phyloP scores from a whole-genome alignment of 2,113 vertebrate genomes.

The Gobius niger region DNA sequence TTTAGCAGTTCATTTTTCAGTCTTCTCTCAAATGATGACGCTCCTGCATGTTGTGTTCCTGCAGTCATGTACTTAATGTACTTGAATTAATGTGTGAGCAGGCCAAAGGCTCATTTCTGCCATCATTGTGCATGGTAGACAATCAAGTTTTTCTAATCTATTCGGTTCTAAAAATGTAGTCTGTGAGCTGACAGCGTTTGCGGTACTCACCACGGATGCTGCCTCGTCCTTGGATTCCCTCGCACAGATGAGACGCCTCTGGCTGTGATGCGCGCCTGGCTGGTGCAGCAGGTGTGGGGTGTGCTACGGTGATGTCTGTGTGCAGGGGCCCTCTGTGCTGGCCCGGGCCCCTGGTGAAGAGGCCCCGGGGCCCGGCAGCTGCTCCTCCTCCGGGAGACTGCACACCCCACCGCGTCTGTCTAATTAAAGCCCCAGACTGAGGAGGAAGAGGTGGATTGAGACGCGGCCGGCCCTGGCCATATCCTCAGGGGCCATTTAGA shows the following conservation, averaged over 20 bases:
- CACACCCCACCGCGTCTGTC: slow-evolving; percentile 32
- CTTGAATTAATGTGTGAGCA: too few species aligned
- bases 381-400: slow-evolving; percentile 39
- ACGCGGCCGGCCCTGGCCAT: not conserved
- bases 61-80: too few species aligned
- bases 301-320: slow-evolving; percentile 15
- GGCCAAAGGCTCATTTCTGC: too few species aligned
- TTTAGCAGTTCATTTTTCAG: too few species aligned
- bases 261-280: not conserved
- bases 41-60: too few species aligned
- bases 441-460: not conserved
- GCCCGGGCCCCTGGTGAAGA: slow-evolving; percentile 20
- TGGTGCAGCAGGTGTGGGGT: slow-evolving; percentile 37
- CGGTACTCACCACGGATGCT: not conserved
- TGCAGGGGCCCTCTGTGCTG: slow-evolving; percentile 26
- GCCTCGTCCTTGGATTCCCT: not conserved
- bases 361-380: slow-evolving; percentile 43
- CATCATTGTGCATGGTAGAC: too few species aligned
- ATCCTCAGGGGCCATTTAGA: not conserved
- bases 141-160: too few species aligned
- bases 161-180: too few species aligned
- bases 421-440: slow-evolving; percentile 34
- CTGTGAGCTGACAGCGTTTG: too few species aligned
- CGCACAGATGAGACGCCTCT: slow-evolving; percentile 14
- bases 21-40: too few species aligned